phyloP scores from a whole-genome alignment of 2,888 invertebrate genomes.

The Agrochola lota region DNA sequence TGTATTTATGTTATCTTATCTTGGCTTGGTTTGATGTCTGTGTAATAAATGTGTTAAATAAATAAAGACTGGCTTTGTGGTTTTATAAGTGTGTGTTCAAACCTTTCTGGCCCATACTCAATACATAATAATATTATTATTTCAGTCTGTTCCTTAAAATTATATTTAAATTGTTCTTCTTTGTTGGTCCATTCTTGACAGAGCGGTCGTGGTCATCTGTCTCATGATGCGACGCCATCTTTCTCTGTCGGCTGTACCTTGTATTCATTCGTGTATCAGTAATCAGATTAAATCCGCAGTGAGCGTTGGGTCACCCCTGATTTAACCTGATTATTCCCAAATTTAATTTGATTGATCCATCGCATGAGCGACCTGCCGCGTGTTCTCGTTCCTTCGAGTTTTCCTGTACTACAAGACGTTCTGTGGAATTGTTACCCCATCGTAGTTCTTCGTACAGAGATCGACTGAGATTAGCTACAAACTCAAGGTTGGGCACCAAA shows the following conservation, averaged over 20 bases:
- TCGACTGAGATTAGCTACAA: too few relatives aligned
- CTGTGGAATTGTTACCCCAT: too few relatives aligned
- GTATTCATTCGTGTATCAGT: too few relatives aligned
- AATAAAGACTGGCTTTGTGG: background rate
- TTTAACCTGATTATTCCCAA: too few relatives aligned
- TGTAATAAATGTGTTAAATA: conserved; percentile 13
- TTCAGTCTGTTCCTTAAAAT: background rate
- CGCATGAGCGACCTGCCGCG: too few relatives aligned
- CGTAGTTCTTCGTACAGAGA: too few relatives aligned
- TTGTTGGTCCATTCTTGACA: background rate
- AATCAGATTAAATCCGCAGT: too few relatives aligned
- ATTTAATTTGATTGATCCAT: too few relatives aligned
- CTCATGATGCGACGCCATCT: background rate
- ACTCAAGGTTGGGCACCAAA: too few relatives aligned
- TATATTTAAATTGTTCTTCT: conserved; percentile 1
- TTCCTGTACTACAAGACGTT: too few relatives aligned
- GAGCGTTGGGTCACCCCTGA: too few relatives aligned
- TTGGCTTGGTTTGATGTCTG: conserved; percentile 8
- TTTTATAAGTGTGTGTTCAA: background rate
- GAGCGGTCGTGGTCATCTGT: background rate
- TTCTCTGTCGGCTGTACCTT: background rate
- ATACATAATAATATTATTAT: background rate
- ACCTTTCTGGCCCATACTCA: background rate
- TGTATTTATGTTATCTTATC: conserved; percentile 26
- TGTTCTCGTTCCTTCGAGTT: too few relatives aligned